Evolutionary conservation across 2,797 vertebrate species (phyloP).

Genomic region (Protonibea diacanthus): DNA sequence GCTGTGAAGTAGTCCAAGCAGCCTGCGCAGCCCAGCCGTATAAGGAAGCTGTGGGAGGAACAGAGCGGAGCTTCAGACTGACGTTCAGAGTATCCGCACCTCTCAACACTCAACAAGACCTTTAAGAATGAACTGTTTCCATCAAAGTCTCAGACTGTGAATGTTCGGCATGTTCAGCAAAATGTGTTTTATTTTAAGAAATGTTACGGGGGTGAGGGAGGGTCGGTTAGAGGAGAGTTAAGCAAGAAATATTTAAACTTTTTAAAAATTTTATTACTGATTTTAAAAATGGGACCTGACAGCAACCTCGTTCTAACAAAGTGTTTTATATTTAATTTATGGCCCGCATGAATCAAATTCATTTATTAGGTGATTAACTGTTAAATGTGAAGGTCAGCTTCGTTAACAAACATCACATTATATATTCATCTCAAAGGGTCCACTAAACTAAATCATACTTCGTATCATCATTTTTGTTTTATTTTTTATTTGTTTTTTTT

Average conservation of each 20-base stretch:
- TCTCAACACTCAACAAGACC: no score
- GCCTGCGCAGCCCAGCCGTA: slow-evolving; percentile 98
- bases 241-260: no score
- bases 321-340: not conserved
- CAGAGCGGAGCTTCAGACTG: slow-evolving; percentile 63
- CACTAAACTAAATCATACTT: no score
- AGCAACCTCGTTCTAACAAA: not conserved
- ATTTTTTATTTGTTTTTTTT: no score
- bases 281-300: not conserved
- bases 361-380: not conserved
- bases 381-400: not conserved
- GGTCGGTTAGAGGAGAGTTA: no score
- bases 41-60: slow-evolving; percentile 92
- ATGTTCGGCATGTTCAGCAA: not conserved
- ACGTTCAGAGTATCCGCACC: no score
- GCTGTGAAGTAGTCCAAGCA: slow-evolving; percentile 99
- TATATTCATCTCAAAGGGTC: no score
- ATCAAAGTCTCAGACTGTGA: slow-evolving; percentile 1
- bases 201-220: not conserved
- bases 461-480: no score
- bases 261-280: no score
- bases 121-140: no score
- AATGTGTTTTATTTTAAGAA: not conserved
- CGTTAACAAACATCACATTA: not conserved
- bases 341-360: no score